Evolutionary conservation across 1,140 invertebrate species (phyloP).

Genomic region (Trichonephila clavipes): DNA sequence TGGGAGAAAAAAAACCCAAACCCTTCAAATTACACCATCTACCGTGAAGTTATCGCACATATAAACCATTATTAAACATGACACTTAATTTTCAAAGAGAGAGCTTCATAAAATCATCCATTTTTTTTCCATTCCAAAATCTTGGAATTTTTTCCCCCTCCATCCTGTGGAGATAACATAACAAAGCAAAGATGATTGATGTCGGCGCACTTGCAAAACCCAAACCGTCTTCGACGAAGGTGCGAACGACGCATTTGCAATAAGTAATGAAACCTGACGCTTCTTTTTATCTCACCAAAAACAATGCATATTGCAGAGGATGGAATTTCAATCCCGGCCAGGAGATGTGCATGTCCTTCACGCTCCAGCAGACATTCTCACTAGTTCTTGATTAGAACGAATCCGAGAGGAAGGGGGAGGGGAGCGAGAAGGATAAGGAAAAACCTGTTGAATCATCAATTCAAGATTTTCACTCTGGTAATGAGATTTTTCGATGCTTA

Average conservation of each 20-base stretch:
- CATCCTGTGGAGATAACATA: neutral
- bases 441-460: slow-evolving; percentile 37
- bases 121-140: too few species aligned
- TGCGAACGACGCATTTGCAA: neutral
- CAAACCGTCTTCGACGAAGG: neutral
- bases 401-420: too few species aligned
- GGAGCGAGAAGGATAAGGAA: neutral
- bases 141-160: neutral
- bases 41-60: too few species aligned
- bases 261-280: slow-evolving; percentile 16
- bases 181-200: neutral
- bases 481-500: slow-evolving; percentile 7
- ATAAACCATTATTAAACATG: too few species aligned
- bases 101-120: too few species aligned
- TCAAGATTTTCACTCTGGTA: slow-evolving; percentile 28
- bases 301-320: neutral
- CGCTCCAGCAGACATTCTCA: slow-evolving; percentile 57
- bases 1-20: too few species aligned
- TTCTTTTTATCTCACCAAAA: neutral
- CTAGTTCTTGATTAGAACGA: neutral
- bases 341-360: slow-evolving; percentile 55
- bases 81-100: too few species aligned
- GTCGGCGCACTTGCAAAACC: neutral
- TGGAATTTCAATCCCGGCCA: slow-evolving; percentile 40
- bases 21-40: too few species aligned